Evolutionary conservation across 2,113 vertebrate species (phyloP).

Genomic region (Cebidichthys violaceus): DNA sequence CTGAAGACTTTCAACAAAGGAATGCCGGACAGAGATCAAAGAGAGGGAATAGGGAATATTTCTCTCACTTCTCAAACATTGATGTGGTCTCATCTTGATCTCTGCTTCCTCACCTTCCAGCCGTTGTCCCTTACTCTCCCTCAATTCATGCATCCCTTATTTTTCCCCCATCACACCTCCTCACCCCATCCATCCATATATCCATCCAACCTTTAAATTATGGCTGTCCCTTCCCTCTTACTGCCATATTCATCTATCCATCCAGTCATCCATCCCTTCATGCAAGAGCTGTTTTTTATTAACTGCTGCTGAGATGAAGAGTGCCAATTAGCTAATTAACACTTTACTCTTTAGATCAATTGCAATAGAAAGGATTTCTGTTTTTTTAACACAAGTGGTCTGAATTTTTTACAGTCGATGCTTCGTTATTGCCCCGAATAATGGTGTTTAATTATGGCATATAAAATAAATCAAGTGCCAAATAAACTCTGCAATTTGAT

Average conservation of each 20-base stretch:
- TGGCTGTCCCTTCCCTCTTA: neutral
- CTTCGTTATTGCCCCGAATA: conserved; percentile 8
- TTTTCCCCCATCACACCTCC: neutral
- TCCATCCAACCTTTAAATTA: neutral
- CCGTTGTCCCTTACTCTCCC: neutral
- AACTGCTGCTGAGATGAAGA: neutral
- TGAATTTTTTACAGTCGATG: neutral
- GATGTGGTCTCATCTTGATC: conserved; percentile 14
- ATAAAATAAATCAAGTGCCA: neutral
- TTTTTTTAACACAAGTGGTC: neutral
- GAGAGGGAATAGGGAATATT: neutral
- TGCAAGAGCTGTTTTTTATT: neutral
- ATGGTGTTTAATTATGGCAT: conserved; percentile 4
- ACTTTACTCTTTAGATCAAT: conserved; percentile 1
- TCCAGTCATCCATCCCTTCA: neutral
- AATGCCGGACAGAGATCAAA: neutral
- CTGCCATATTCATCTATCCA: neutral
- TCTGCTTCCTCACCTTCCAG: neutral
- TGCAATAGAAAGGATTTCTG: neutral
- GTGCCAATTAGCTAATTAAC: conserved; percentile 3
- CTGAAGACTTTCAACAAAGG: neutral
- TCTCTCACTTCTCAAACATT: neutral
- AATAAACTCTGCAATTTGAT: neutral
- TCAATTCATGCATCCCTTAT: neutral
- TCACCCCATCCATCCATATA: neutral